Base-by-base conservation (phyloP, 1,140 invertebrate genomes). In the Philopotamus ludificatus region DNA sequence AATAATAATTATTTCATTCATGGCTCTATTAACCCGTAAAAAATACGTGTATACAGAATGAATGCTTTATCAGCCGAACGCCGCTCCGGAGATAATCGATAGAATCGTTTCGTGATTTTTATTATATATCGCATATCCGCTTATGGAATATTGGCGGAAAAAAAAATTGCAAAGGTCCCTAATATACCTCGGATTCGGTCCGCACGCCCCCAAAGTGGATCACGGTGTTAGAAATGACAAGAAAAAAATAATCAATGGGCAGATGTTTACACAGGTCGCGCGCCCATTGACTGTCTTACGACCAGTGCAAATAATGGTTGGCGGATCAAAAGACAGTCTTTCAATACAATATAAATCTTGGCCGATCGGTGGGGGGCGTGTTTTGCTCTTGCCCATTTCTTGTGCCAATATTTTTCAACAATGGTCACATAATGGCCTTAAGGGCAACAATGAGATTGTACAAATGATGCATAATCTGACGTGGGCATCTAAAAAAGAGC, bases 201-300 rank as follows among this genome's bases (percentile, higher is more conserved):
- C n/a, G n/a, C n/a, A n/a, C n/a, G n/a, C n/a, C n/a, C n/a, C n/a
- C n/a, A n/a, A n/a, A n/a, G n/a, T n/a, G n/a, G n/a, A n/a, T n/a
- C n/a, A n/a, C n/a, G n/a, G n/a, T n/a, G n/a, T n/a, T n/a, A n/a
- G n/a, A n/a, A n/a, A n/a, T n/a, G n/a, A n/a, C n/a, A n/a, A n/a
- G n/a, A n/a, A n/a, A n/a, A 21, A 42, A 57, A 42, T 21, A 57
- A 57, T 64, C 41, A 58, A 65, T 47, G 34, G 61, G 51, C 68
- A 70, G 68, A 66, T 70, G 68, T 70, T 70, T 66, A 45, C 61
- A 55, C 20, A 61, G 59, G 61, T 58, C 67, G 54, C 63, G 58
- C 63, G 63, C 51, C 51, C 25, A 57, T 62, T 53, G n/a, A n/a
- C n/a, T n/a, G n/a, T n/a, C n/a, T 55, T 54, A 3, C 10, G 10